A percentile compares a stretch with the other conserved stretches of the same genome.
These are phyloP conservation scores for Onychomys torridus DNA, from an alignment of 2,797 vertebrate genomes.

Conservation along the genomic window DNA sequence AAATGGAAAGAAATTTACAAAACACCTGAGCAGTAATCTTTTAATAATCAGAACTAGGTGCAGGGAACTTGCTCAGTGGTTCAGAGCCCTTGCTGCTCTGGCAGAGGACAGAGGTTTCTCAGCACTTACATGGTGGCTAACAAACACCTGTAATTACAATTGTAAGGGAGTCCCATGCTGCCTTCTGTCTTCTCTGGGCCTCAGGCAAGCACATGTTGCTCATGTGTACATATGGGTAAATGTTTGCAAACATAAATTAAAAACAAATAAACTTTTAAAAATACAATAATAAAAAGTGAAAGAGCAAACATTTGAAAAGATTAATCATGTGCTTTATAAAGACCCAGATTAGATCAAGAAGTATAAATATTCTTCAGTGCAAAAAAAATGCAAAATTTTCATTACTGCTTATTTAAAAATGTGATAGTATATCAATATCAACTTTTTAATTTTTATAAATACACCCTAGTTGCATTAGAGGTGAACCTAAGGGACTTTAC, in stretches of 20 bases:
- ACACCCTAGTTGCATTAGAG: accelerated
- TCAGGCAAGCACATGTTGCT: background rate
- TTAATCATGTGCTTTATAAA: background rate
- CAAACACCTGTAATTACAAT: too few relatives aligned
- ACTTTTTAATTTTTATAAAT: background rate
- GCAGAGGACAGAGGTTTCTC: too few relatives aligned
- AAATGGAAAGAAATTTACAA: background rate
- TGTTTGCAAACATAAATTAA: background rate
- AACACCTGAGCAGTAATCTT: background rate
- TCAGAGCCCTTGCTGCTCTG: too few relatives aligned
- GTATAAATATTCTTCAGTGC: too few relatives aligned
- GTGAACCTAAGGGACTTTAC: background rate
- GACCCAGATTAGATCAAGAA: background rate
- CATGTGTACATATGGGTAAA: background rate
- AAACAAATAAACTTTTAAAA: background rate
- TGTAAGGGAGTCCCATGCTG: background rate
- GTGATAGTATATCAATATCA: background rate
- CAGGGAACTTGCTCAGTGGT: too few relatives aligned
- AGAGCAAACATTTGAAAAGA: background rate
- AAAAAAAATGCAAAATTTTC: background rate
- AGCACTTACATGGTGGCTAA: background rate
- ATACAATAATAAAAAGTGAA: background rate
- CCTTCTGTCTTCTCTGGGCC: too few relatives aligned
- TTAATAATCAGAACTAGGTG: background rate
- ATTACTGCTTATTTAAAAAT: too few relatives aligned